Evolutionary conservation across 2,888 invertebrate species (phyloP).

Genomic region (Oscheius onirici): DNA sequence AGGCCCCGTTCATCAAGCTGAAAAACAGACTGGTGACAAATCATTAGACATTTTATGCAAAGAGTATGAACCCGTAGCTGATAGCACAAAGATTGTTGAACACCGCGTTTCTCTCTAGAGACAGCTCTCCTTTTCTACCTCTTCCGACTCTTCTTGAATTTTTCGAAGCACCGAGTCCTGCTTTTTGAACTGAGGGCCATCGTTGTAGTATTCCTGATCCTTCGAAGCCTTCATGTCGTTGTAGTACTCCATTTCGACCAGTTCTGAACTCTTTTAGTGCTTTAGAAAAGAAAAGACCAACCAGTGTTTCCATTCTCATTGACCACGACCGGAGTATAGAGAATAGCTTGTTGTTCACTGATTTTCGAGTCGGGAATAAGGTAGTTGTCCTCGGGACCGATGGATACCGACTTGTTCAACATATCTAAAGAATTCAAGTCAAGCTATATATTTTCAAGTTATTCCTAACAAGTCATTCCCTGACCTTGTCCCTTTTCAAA

Average conservation of each 20-base stretch:
- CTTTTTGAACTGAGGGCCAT: neutral
- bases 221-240: slow-evolving; percentile 9
- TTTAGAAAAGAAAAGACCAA: slow-evolving; percentile 1
- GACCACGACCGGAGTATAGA: slow-evolving; percentile 55
- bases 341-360: slow-evolving; percentile 34
- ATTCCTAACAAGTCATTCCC: neutral
- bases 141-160: slow-evolving; percentile 20
- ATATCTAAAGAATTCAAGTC: too few species aligned
- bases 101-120: neutral
- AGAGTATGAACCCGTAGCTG: slow-evolving; percentile 3
- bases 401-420: slow-evolving; percentile 3
- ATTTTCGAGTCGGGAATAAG: slow-evolving; percentile 43
- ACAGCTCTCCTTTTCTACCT: slow-evolving; percentile 28
- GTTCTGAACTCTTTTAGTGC: neutral
- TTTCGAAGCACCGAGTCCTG: slow-evolving; percentile 15
- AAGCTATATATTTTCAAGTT: too few species aligned
- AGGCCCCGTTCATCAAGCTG: neutral
- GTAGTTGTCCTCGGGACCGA: slow-evolving; percentile 37
- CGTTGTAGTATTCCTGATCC: slow-evolving; percentile 23
- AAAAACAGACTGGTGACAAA: neutral
- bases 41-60: slow-evolving; percentile 14
- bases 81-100: slow-evolving; percentile 8
- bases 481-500: neutral
- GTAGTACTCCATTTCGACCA: slow-evolving; percentile 18
- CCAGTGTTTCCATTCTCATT: slow-evolving; percentile 48